phyloP scores from a whole-genome alignment of 92 coral and sea anemone genomes.

The Bergia sp. region DNA sequence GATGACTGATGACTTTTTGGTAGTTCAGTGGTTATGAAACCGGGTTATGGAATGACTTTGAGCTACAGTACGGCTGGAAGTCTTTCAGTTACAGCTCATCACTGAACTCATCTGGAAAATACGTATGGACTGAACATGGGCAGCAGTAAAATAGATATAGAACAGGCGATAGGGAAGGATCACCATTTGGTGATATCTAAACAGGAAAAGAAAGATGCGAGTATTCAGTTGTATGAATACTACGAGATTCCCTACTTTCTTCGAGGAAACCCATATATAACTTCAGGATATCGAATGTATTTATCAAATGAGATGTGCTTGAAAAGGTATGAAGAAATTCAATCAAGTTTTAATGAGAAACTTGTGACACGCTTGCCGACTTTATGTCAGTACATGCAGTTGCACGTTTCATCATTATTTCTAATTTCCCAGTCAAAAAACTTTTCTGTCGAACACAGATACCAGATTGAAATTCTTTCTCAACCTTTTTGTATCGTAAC shows the following conservation, averaged over 20 bases:
- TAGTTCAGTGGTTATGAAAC: not conserved
- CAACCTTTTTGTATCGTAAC: not conserved
- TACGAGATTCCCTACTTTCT: constrained; percentile 93
- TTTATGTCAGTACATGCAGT: too few species aligned
- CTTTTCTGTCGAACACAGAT: too few species aligned
- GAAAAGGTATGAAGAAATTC: constrained; percentile 64
- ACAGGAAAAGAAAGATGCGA: constrained; percentile 33
- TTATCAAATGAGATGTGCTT: constrained; percentile 77
- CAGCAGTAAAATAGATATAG: constrained; percentile 41
- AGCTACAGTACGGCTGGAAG: constrained; percentile 9
- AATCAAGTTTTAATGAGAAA: not conserved
- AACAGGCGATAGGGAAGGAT: constrained; percentile 35
- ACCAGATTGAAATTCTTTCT: too few species aligned
- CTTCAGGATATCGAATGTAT: constrained; percentile 93
- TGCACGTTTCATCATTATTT: too few species aligned
- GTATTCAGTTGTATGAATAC: constrained; percentile 76
- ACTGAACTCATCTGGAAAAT: not conserved
- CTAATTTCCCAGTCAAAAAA: too few species aligned
- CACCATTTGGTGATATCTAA: constrained; percentile 14
- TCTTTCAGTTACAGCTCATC: constrained; percentile 6
- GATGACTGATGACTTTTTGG: not conserved
- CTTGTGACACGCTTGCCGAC: not conserved
- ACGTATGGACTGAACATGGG: constrained; percentile 7
- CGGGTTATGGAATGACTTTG: not conserved
- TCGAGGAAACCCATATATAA: constrained; percentile 92